Percentiles rank a stretch among this genome's conserved stretches.
Conservation (phyloP, 2,797 vertebrate genomes). For the Sebastes dallii region DNA sequence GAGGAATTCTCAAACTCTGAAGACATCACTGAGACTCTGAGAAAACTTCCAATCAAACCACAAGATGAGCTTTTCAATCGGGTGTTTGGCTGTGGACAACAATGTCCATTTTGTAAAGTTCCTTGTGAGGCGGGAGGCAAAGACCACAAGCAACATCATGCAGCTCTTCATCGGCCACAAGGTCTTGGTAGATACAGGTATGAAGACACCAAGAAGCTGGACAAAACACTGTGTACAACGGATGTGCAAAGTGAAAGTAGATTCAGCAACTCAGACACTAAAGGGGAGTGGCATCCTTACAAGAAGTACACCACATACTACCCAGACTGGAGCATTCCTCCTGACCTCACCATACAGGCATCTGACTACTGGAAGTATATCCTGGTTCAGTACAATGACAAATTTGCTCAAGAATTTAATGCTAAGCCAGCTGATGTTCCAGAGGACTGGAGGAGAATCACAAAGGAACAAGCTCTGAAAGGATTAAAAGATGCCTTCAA, state of each 20-base stretch:
- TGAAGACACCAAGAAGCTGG: rapidly evolving
- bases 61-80: slow-evolving; percentile 56
- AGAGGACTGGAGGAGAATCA: slow-evolving; percentile 61
- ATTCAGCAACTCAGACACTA: background rate
- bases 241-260: rapidly evolving
- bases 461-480: slow-evolving; percentile 41
- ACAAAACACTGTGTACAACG: slow-evolving; percentile 52
- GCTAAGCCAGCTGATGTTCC: slow-evolving; percentile 66
- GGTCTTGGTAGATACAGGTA: rapidly evolving
- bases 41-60: slow-evolving; percentile 50
- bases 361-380: slow-evolving; percentile 77
- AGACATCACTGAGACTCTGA: slow-evolving; percentile 19
- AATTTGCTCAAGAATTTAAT: slow-evolving; percentile 33
- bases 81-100: slow-evolving; percentile 61
- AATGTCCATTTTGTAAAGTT: slow-evolving; percentile 72
- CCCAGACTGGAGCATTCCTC: slow-evolving; percentile 70
- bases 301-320: slow-evolving; percentile 35
- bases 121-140: slow-evolving; percentile 74
- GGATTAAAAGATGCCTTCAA: slow-evolving; percentile 54
- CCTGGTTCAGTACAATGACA: slow-evolving; percentile 52
- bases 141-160: slow-evolving; percentile 54
- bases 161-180: slow-evolving; percentile 62
- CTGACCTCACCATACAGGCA: slow-evolving; percentile 45
- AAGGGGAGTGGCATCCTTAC: rapidly evolving
- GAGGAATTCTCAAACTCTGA: slow-evolving; percentile 5